phyloP scores from a whole-genome alignment of 1,140 invertebrate species.

The Bombus turneri region DNA sequence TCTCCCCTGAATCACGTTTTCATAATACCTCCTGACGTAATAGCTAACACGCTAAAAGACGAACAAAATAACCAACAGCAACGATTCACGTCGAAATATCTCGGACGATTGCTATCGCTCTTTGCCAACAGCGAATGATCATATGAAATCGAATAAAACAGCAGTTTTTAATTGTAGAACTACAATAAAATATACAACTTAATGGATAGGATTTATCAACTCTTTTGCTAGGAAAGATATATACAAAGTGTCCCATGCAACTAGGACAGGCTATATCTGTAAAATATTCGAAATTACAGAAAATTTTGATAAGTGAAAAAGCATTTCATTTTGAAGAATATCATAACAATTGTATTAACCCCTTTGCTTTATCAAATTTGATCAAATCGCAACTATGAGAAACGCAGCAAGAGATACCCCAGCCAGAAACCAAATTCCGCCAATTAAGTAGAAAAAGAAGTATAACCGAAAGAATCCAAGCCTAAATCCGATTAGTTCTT shows the following conservation, averaged over 20 bases:
- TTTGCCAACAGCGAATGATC: conserved; percentile 15
- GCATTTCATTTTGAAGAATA: too few relatives aligned
- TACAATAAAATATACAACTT: neutral
- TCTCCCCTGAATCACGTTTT: conserved; percentile 64
- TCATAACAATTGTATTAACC: too few relatives aligned
- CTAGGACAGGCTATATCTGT: too few relatives aligned
- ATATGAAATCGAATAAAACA: neutral
- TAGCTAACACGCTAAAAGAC: conserved; percentile 31
- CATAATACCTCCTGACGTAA: conserved; percentile 65
- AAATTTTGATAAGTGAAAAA: neutral
- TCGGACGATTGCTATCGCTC: neutral
- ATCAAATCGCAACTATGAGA: too few relatives aligned
- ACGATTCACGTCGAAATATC: neutral
- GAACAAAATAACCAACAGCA: conserved; percentile 33
- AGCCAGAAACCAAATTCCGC: too few relatives aligned
- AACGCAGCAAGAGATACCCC: too few relatives aligned
- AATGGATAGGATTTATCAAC: neutral
- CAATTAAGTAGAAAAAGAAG: neutral
- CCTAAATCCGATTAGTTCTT: neutral
- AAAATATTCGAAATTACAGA: neutral
- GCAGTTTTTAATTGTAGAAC: neutral
- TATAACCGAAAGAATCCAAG: neutral
- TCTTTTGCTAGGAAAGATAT: neutral
- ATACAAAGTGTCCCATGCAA: neutral
- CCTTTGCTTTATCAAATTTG: too few relatives aligned